Evolutionary conservation across 2,888 invertebrate genomes (phyloP), one percentile per base, ranked within the genome.

Genomic region (Adela reaumurella): DNA sequence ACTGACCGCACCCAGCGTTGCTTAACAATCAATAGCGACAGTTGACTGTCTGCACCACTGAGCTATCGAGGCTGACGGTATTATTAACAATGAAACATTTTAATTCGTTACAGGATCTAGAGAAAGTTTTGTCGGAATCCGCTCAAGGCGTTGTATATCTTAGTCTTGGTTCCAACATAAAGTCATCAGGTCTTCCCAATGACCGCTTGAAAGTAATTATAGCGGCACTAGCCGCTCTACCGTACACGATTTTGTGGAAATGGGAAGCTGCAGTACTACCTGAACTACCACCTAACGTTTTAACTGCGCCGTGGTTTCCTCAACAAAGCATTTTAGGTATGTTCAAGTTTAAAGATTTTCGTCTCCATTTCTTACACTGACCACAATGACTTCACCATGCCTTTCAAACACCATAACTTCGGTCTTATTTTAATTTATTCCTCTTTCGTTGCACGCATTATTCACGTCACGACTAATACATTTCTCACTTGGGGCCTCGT

Each of bases 261-360:
- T 81, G 71, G 60, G 77, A 78, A 53, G 62, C 70, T 43, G 70
- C 72, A 20, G 59, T 57, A 2, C 57, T 70, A 3, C 67, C 70
- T 0, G 70, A 67, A 10, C 62, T 70, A 50, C 66, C 78, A 0
- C 48, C 62, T 0, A 81, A 82, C 55, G 68, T 84, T 0, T 63
- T 69, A 44, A 62, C 72, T 4, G 57, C 59, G 46, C 74, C 78
- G 49, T 85, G 85, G 85, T 57, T 83, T 19, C 84, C 84, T 0
- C 85, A 85, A 55, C 70, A 74, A 51, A 80, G 79, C 50, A 65
- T 83, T 16, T 59, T 83, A 19, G 70, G 57, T 56, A 51, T 46
- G 16, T 17, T 20, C 19, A 17, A 3, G 45, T 45, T 3, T 19
- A 17, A n/a, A n/a, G n/a, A n/a, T n/a, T n/a, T n/a, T n/a, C n/a